Conservation (phyloP, 2,888 invertebrate genomes). For the Lottia gigantea region DNA sequence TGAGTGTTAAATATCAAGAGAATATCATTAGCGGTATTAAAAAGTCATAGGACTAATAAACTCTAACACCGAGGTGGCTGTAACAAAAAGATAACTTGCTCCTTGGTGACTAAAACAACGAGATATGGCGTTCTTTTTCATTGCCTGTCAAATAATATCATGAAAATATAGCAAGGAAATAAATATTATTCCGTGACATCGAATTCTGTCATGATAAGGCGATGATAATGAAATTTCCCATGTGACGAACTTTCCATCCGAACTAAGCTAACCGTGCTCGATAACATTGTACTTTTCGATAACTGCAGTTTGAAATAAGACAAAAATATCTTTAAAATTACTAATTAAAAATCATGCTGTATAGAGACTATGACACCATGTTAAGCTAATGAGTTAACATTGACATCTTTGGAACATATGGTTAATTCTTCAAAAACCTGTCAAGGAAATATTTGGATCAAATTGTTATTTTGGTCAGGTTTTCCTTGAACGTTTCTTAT, state of each 20-base stretch:
- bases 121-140: neutral
- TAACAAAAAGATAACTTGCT: neutral
- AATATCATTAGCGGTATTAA: conserved; percentile 7
- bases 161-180: neutral
- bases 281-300: no score
- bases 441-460: no score
- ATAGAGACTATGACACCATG: no score
- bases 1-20: neutral
- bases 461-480: no score
- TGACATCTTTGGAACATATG: no score
- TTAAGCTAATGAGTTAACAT: no score
- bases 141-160: conserved; percentile 10
- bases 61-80: neutral
- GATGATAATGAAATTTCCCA: conserved; percentile 5
- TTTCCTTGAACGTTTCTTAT: no score
- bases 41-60: neutral
- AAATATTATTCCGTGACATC: conserved; percentile 7
- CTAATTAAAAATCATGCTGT: no score
- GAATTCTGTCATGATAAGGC: neutral
- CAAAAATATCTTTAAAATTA: no score
- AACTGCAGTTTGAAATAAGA: no score
- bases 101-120: conserved; percentile 3
- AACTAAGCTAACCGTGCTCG: no score
- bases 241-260: neutral
- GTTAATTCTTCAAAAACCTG: no score